Conservation (phyloP, 2,888 invertebrate species). For the Xestia ashworthii region DNA sequence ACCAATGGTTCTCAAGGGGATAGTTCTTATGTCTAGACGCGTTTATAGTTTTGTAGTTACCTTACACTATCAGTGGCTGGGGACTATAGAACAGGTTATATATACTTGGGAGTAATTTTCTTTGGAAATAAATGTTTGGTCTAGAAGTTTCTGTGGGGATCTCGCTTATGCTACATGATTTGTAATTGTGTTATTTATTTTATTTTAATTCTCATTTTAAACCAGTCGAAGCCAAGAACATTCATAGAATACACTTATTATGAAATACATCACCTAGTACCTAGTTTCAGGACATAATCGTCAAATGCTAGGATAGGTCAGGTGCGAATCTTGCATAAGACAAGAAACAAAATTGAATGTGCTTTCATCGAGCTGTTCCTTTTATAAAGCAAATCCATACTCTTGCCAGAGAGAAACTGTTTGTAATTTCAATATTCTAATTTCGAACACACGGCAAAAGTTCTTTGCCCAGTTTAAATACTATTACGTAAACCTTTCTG, state of each 20-base stretch:
- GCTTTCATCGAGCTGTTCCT: background rate
- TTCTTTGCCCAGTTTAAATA: background rate
- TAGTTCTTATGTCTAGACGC: conserved; percentile 32
- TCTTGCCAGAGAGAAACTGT: background rate
- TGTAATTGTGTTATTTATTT: background rate
- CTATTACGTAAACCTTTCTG: background rate
- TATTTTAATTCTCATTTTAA: no score
- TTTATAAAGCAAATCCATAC: background rate
- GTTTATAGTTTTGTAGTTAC: conserved; percentile 4
- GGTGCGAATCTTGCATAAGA: background rate
- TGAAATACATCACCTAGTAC: background rate
- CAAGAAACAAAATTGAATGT: background rate
- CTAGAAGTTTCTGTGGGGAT: background rate
- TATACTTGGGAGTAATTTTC: background rate
- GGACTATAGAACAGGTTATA: background rate
- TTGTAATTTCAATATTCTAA: background rate
- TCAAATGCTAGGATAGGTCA: background rate
- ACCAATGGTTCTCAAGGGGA: conserved; percentile 55
- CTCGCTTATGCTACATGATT: background rate
- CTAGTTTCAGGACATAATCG: background rate
- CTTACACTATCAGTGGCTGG: conserved; percentile 1
- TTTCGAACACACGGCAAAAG: background rate
- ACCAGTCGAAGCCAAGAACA: background rate
- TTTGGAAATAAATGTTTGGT: background rate
- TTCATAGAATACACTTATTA: background rate